These are phyloP conservation scores for Trilocha varians DNA, from an alignment of 2,888 invertebrate species.

Conservation along the genomic window DNA sequence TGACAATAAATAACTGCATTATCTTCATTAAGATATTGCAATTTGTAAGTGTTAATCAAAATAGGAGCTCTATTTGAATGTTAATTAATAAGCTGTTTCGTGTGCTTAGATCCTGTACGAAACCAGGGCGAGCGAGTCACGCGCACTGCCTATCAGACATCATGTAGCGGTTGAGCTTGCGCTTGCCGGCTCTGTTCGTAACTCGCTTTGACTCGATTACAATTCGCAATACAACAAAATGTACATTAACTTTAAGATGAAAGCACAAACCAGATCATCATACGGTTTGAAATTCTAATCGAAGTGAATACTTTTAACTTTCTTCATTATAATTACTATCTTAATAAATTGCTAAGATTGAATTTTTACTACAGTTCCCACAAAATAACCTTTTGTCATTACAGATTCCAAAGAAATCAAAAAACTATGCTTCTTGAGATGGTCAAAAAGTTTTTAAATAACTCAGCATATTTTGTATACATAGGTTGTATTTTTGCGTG, in stretches of 20 bases:
- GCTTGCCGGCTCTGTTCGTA: conserved; percentile 11
- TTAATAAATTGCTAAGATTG: no score
- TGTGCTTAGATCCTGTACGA: conserved; percentile 55
- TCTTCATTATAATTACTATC: conserved; percentile 23
- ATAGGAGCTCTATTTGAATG: conserved; percentile 35
- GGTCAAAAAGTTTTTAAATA: no score
- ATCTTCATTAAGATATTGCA: conserved; percentile 6
- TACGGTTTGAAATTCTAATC: conserved; percentile 25
- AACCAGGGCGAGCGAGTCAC: conserved; percentile 68
- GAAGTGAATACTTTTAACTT: conserved; percentile 23
- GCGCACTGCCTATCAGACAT: conserved; percentile 47
- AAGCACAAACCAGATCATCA: conserved; percentile 25
- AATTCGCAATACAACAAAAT: conserved; percentile 15
- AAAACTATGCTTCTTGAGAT: no score
- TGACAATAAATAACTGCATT: no score
- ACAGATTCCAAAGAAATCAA: no score
- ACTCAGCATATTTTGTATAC: no score
- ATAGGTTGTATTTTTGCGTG: conserved; percentile 20
- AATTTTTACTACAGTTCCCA: no score
- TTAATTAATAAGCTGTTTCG: conserved; percentile 50
- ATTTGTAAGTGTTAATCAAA: conserved; percentile 18
- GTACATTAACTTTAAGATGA: conserved; percentile 21
- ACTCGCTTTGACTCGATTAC: conserved; percentile 6
- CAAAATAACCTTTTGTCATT: no score
- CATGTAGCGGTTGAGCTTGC: conserved; percentile 28